phyloP scores from a whole-genome alignment of 2,888 invertebrate species.

The Philhelius pedissequus region DNA sequence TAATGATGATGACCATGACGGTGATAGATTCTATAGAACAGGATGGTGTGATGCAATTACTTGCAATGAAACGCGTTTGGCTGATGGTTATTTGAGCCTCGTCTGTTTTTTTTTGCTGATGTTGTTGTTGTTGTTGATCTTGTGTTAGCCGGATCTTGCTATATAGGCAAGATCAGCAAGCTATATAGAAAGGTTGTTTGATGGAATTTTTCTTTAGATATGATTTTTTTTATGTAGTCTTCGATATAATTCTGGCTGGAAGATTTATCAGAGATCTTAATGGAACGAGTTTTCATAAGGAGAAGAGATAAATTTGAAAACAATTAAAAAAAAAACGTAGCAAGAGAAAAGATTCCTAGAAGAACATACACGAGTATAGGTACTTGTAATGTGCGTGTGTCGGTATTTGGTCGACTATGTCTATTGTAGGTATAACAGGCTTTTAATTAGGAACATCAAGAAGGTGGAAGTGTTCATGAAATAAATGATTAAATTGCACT shows the following conservation, averaged over 20 bases:
- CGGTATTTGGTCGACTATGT: conserved; percentile 19
- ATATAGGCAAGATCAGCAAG: conserved; percentile 13
- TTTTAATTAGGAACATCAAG: conserved; percentile 55
- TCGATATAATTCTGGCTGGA: neutral
- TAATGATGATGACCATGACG: conserved; percentile 43
- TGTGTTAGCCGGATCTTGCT: neutral
- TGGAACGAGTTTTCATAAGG: conserved; percentile 52
- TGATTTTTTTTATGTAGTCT: conserved; percentile 4
- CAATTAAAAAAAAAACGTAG: neutral
- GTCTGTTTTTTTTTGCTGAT: neutral
- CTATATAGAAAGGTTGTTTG: conserved; percentile 1
- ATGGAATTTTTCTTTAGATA: conserved; percentile 40
- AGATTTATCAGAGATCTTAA: conserved; percentile 63
- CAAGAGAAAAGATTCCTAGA: conserved; percentile 20
- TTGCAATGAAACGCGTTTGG: conserved; percentile 63
- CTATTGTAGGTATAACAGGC: conserved; percentile 51
- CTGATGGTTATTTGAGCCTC: conserved; percentile 50
- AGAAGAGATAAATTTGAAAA: conserved; percentile 19
- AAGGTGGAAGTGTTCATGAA: conserved; percentile 59
- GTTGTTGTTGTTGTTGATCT: neutral
- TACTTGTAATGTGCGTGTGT: neutral
- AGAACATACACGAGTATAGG: conserved; percentile 34
- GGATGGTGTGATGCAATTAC: conserved; percentile 68
- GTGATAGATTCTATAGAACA: conserved; percentile 62
- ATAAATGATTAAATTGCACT: conserved; percentile 55